These are phyloP conservation scores for Uria lomvia DNA, from an alignment of 2,113 vertebrate species.

Conservation along the genomic window DNA sequence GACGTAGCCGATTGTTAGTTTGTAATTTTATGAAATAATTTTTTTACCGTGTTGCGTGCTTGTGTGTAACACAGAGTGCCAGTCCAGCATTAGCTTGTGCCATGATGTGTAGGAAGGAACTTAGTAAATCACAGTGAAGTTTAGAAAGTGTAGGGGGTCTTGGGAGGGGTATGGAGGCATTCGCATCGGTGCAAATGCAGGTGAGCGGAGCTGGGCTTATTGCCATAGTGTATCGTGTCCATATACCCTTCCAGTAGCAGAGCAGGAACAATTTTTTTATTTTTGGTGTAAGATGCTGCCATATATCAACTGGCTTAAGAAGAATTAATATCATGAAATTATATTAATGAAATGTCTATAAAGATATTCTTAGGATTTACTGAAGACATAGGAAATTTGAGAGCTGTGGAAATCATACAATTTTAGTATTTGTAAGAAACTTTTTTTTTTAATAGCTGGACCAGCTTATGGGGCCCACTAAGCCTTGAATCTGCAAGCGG, in stretches of 20 bases:
- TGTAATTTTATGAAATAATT: background rate
- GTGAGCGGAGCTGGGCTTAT: background rate
- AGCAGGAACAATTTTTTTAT: background rate
- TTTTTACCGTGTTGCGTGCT: background rate
- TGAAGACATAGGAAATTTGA: background rate
- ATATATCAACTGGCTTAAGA: background rate
- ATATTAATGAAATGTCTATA: background rate
- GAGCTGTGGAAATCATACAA: background rate
- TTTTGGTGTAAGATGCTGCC: background rate
- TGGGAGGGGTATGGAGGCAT: background rate
- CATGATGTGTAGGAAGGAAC: accelerated
- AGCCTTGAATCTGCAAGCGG: background rate
- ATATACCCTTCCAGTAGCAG: background rate
- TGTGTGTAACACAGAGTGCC: background rate
- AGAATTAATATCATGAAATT: background rate
- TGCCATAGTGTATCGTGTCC: background rate
- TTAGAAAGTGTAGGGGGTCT: background rate
- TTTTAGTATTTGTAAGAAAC: background rate
- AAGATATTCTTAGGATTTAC: background rate
- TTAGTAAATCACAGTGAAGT: background rate
- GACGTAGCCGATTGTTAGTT: background rate
- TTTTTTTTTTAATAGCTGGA: background rate
- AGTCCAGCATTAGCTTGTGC: background rate
- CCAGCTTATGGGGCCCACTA: background rate
- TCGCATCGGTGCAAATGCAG: background rate